Percentiles rank a stretch among this genome's conserved stretches.
These are phyloP conservation scores for Lutraria rhynchaena DNA, from an alignment of 1,140 invertebrate species.

Conservation along the genomic window DNA sequence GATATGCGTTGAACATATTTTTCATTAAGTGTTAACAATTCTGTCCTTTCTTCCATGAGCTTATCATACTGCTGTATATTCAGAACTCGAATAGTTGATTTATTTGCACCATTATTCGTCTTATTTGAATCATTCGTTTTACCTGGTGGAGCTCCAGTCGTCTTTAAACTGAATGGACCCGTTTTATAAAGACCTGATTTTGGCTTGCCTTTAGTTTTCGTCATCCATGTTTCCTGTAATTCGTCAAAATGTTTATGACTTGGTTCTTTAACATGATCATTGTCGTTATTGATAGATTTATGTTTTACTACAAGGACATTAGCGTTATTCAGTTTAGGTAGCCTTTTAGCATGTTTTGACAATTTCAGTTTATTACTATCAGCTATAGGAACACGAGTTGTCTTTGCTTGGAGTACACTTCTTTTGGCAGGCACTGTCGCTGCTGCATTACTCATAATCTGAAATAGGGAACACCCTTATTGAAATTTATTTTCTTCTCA, in stretches of 20 bases:
- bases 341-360: background rate
- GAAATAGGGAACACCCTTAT: no score
- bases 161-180: background rate
- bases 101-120: background rate
- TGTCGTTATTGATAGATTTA: background rate
- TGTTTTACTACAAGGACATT: conserved; percentile 6
- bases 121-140: no score
- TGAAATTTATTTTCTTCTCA: no score
- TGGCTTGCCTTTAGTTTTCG: background rate
- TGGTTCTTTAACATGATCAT: background rate
- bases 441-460: conserved; percentile 48
- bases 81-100: background rate
- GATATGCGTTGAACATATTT: conserved; percentile 22
- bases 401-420: conserved; percentile 15
- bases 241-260: background rate
- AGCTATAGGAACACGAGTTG: background rate
- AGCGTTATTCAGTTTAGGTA: background rate
- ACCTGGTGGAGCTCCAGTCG: no score
- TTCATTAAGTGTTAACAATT: conserved; percentile 4
- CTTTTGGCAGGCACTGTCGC: conserved; percentile 38
- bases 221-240: conserved; percentile 6
- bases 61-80: background rate
- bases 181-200: conserved; percentile 1
- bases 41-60: conserved; percentile 11
- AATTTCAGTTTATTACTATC: background rate